Conservation (phyloP, 2,797 vertebrate genomes). For the Enteromius radiatus region DNA sequence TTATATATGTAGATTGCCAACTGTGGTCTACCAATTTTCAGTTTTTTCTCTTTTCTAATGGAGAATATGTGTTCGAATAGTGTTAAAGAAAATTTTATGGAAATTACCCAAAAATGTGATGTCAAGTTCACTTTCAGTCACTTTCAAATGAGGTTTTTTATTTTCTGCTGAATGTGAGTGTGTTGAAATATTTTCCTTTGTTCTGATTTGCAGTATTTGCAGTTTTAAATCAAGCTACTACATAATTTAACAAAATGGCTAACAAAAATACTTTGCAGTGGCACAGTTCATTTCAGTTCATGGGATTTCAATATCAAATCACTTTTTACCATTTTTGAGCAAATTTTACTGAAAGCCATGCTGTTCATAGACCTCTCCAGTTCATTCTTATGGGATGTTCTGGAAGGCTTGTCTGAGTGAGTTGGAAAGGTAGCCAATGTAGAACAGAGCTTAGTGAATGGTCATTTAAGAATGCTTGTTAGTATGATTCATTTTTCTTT, state of each 20-base stretch:
- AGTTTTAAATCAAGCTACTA: background rate
- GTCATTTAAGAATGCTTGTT: conserved; percentile 2
- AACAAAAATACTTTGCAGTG: background rate
- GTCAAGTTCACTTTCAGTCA: background rate
- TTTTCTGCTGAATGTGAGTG: background rate
- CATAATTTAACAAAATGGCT: background rate
- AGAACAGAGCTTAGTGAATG: background rate
- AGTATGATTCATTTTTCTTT: background rate
- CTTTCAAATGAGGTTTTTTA: background rate
- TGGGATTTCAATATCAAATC: background rate
- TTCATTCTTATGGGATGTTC: background rate
- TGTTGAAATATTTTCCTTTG: background rate
- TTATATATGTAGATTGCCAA: background rate
- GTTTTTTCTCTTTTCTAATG: background rate
- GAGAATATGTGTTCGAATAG: background rate
- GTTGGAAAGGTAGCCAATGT: background rate
- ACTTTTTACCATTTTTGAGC: background rate
- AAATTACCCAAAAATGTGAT: background rate
- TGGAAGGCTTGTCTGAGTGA: background rate
- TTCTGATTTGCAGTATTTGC: background rate
- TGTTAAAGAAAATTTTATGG: background rate
- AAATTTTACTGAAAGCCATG: background rate
- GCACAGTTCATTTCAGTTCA: background rate
- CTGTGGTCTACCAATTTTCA: background rate
- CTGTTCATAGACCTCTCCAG: background rate